Conservation (phyloP, 2,797 vertebrate genomes). For the Micromesistius poutassou region DNA sequence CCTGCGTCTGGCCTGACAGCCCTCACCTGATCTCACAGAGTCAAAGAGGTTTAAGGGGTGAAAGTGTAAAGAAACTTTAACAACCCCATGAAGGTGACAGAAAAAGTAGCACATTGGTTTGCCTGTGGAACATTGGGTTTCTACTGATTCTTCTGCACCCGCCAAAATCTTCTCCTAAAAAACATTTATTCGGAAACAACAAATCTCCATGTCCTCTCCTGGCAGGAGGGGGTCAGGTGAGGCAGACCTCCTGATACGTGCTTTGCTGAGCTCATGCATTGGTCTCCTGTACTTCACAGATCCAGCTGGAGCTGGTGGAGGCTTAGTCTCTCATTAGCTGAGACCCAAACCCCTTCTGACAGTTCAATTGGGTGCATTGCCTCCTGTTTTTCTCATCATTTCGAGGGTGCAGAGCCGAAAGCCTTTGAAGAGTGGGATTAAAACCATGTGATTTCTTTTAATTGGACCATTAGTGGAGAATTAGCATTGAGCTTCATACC, state of each 20-base stretch:
- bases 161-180: background rate
- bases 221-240: conserved; percentile 51
- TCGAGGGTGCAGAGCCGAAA: conserved; percentile 63
- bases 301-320: conserved; percentile 74
- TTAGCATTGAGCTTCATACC: conserved; percentile 72
- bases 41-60: background rate
- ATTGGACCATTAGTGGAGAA: conserved; percentile 78
- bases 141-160: background rate
- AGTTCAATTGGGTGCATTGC: conserved; percentile 74
- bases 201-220: conserved; percentile 10
- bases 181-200: background rate
- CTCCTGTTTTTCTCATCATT: conserved; percentile 74
- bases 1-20: background rate
- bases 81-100: background rate
- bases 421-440: conserved; percentile 77
- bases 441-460: conserved; percentile 79
- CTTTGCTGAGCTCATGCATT: conserved; percentile 54
- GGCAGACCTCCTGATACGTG: conserved; percentile 66
- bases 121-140: too few species aligned
- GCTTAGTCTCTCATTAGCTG: conserved; percentile 75
- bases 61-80: background rate
- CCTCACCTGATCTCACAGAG: too few species aligned
- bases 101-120: background rate
- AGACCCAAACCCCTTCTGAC: conserved; percentile 72
- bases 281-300: conserved; percentile 63